phyloP scores from a whole-genome alignment of 1,140 invertebrate genomes.

The Brachionus koreanus region DNA sequence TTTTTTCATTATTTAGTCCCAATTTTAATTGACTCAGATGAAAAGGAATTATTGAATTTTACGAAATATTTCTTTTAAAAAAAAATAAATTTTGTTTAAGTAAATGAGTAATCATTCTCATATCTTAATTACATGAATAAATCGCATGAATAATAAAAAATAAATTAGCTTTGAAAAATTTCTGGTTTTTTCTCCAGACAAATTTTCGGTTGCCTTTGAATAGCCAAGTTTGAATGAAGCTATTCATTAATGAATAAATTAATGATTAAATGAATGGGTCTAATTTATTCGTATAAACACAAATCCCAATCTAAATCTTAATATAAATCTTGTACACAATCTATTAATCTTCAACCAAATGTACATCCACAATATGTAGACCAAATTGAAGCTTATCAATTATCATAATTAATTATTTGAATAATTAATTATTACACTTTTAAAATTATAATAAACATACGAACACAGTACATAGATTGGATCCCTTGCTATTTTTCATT shows the following conservation, averaged over 20 bases:
- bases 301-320: background rate
- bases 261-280: background rate
- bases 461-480: background rate
- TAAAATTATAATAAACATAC: background rate
- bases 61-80: background rate
- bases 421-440: background rate
- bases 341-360: background rate
- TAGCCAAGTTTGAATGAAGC: background rate
- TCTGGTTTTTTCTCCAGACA: background rate
- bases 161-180: background rate
- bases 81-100: background rate
- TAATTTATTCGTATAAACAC: too few relatives aligned
- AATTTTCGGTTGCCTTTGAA: background rate
- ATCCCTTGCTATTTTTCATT: background rate
- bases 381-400: background rate
- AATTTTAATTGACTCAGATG: too few relatives aligned
- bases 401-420: conserved; percentile 3
- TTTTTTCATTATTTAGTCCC: too few relatives aligned
- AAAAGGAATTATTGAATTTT: too few relatives aligned
- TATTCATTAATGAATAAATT: background rate
- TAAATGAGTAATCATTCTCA: background rate
- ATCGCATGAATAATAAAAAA: background rate
- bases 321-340: background rate
- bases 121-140: background rate
- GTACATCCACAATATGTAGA: background rate